Conservation (phyloP, 2,797 vertebrate genomes). For the Bovichtus diacanthus region DNA sequence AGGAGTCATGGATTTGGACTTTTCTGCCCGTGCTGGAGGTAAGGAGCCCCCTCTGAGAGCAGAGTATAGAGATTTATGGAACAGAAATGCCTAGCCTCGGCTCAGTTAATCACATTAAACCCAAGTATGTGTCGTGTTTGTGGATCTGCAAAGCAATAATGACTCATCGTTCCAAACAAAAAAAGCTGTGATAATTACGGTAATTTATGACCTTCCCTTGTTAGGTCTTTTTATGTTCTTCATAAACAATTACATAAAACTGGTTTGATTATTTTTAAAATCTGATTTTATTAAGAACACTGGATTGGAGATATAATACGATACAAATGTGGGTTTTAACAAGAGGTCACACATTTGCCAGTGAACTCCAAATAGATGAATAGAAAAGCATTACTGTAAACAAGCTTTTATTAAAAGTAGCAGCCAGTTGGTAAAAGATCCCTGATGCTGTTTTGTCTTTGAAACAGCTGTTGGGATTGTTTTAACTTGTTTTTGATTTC, state of each 20-base stretch:
- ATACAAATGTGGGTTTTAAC: slow-evolving; percentile 21
- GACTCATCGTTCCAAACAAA: slow-evolving; percentile 64
- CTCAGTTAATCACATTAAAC: slow-evolving; percentile 60
- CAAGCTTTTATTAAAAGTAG: slow-evolving; percentile 44
- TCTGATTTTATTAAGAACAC: slow-evolving; percentile 30
- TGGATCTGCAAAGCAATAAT: slow-evolving; percentile 56
- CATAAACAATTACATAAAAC: slow-evolving; percentile 69
- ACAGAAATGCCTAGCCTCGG: slow-evolving; percentile 34
- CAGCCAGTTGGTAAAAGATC: slow-evolving; percentile 19
- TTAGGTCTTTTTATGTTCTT: slow-evolving; percentile 57
- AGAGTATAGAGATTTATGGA: slow-evolving; percentile 54
- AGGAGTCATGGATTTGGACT: slow-evolving; percentile 37
- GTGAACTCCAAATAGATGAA: slow-evolving; percentile 15
- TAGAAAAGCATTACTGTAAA: slow-evolving; percentile 49
- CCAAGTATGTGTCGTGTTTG: slow-evolving; percentile 61
- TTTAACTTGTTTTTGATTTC: slow-evolving; percentile 24
- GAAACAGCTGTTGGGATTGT: slow-evolving; percentile 34
- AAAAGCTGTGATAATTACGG: slow-evolving; percentile 45
- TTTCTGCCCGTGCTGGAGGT: slow-evolving; percentile 37
- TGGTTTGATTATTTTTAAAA: slow-evolving; percentile 60
- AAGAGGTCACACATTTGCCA: slow-evolving; percentile 23
- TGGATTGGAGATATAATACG: slow-evolving; percentile 33
- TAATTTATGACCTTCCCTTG: slow-evolving; percentile 58
- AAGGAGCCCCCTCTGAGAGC: slow-evolving; percentile 36
- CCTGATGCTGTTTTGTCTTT: slow-evolving; percentile 14